These are phyloP conservation scores for Diarsia mendica DNA, from an alignment of 2,888 invertebrate genomes.

Conservation along the genomic window DNA sequence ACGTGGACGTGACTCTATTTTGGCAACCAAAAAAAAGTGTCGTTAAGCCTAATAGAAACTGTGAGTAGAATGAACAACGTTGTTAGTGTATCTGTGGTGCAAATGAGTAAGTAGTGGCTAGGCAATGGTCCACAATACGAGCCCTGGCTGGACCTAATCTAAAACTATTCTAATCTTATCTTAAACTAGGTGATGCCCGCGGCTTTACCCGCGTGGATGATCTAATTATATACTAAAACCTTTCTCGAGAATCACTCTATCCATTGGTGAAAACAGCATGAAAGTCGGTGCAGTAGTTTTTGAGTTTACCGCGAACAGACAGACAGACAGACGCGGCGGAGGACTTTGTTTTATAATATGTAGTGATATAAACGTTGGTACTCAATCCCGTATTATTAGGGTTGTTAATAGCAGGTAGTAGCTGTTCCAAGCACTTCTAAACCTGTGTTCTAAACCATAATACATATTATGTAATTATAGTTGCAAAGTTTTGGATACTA, in stretches of 20 bases:
- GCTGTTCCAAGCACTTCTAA: not conserved
- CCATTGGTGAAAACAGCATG: no score
- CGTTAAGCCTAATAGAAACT: conserved; percentile 1
- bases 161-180: no score
- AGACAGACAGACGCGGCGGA: no score
- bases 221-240: no score
- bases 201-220: no score
- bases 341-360: no score
- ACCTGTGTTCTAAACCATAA: no score
- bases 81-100: not conserved
- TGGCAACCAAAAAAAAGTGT: conserved; percentile 20
- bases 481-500: not conserved
- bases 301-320: no score
- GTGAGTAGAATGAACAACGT: not conserved
- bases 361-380: not conserved
- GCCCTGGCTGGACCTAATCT: not conserved
- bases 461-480: not conserved
- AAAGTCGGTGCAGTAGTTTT: no score
- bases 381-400: not conserved
- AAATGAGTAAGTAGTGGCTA: not conserved
- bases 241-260: no score
- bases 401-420: not conserved
- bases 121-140: not conserved
- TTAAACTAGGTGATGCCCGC: no score
- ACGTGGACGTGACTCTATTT: conserved; percentile 14